phyloP scores from a whole-genome alignment of 1,140 invertebrate species.

The Battus philenor region DNA sequence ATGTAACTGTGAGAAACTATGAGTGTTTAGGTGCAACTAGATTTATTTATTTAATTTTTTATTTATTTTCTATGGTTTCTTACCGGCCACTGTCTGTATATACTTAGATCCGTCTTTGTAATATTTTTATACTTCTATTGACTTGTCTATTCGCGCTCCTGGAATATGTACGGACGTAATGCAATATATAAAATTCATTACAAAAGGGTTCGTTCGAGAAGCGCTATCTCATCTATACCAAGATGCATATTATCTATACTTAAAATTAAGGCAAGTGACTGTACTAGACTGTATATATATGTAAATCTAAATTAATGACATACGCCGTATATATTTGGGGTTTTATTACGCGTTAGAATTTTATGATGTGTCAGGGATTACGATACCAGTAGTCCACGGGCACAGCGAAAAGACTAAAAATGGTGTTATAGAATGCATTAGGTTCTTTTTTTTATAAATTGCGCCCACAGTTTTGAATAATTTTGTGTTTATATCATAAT shows the following conservation, averaged over 20 bases:
- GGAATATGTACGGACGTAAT: no score
- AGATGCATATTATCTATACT: background rate
- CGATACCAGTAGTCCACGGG: no score
- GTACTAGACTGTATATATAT: conserved; percentile 10
- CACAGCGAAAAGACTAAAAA: no score
- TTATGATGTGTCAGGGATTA: no score
- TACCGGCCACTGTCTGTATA: conserved; percentile 14
- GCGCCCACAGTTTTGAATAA: no score
- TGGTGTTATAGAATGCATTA: no score
- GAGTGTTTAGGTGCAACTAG: conserved; percentile 2
- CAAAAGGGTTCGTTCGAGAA: background rate
- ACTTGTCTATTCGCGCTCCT: conserved; percentile 3
- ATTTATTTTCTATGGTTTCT: conserved; percentile 7
- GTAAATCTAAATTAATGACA: conserved; percentile 11
- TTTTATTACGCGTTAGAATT: no score
- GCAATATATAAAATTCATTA: no score
- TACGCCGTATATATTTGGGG: no score
- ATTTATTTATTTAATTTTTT: conserved; percentile 13
- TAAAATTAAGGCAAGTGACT: conserved; percentile 22
- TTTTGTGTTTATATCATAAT: no score
- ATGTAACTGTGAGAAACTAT: background rate
- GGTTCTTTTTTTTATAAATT: no score
- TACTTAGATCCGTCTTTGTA: conserved; percentile 13
- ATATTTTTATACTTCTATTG: conserved; percentile 16
- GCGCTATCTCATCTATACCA: conserved; percentile 1